Conservation (phyloP, 2,113 vertebrate genomes). For the Phyllopteryx taeniolatus region DNA sequence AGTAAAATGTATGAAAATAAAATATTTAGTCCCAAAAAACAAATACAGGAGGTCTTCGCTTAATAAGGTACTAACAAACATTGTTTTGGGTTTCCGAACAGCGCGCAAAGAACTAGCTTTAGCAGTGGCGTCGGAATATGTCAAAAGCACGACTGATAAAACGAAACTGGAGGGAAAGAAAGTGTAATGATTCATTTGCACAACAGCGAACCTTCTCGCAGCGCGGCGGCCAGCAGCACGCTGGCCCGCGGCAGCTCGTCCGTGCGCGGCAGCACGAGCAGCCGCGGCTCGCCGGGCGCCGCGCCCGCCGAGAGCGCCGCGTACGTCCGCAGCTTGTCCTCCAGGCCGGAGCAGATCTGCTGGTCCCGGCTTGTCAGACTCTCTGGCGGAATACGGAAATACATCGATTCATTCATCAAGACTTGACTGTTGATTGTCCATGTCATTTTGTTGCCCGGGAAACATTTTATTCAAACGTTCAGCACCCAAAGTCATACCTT, state of each 20-base stretch:
- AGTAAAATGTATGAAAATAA: not conserved
- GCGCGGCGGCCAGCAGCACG: constrained; percentile 78
- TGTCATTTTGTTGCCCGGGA: too few species aligned
- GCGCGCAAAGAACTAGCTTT: too few species aligned
- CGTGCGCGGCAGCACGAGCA: constrained; percentile 80
- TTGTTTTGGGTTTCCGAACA: too few species aligned
- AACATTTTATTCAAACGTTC: too few species aligned
- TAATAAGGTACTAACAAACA: too few species aligned
- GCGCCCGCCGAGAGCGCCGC: constrained; percentile 75
- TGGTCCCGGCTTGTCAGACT: constrained; percentile 83
- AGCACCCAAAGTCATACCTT: constrained; percentile 71
- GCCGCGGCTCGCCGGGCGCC: constrained; percentile 69
- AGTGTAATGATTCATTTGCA: not conserved
- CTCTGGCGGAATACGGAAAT: constrained; percentile 48
- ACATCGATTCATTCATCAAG: too few species aligned
- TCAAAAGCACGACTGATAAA: too few species aligned
- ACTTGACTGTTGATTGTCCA: too few species aligned
- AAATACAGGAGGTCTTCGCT: too few species aligned
- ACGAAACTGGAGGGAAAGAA: too few species aligned
- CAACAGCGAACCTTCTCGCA: constrained; percentile 81
- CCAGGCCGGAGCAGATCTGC: constrained; percentile 85
- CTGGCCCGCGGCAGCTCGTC: constrained; percentile 82
- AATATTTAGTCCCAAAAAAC: too few species aligned
- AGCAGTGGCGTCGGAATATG: too few species aligned
- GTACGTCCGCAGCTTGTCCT: constrained; percentile 87